Evolutionary conservation across 2,888 invertebrate species (phyloP).

Genomic region (Ochropleura plecta): DNA sequence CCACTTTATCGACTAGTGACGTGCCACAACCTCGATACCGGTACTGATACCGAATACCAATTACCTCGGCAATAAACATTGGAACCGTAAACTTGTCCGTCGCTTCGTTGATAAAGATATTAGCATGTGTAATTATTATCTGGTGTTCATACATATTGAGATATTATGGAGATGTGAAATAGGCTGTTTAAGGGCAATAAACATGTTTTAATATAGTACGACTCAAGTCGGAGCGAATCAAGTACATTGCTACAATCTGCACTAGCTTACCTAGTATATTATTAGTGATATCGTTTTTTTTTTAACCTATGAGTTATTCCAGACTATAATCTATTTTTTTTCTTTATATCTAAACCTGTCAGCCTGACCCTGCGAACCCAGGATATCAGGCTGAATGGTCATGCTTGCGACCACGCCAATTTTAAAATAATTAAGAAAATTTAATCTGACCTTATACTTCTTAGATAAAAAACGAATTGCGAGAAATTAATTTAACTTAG

Average conservation of each 20-base stretch:
- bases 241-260: slow-evolving; percentile 6
- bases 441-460: neutral
- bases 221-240: slow-evolving; percentile 7
- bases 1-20: slow-evolving; percentile 63
- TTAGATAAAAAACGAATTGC: neutral
- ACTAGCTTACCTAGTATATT: neutral
- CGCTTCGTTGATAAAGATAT: slow-evolving; percentile 60
- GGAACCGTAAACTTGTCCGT: slow-evolving; percentile 57
- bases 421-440: too few species aligned
- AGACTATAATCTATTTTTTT: too few species aligned
- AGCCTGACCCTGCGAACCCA: too few species aligned
- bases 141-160: slow-evolving; percentile 51
- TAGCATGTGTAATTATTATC: slow-evolving; percentile 66
- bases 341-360: too few species aligned
- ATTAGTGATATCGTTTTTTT: too few species aligned
- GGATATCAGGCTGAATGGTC: too few species aligned
- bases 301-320: too few species aligned
- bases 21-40: slow-evolving; percentile 53
- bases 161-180: slow-evolving; percentile 48
- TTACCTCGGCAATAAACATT: slow-evolving; percentile 52
- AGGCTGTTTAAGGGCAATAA: slow-evolving; percentile 29
- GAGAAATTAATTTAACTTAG: too few species aligned
- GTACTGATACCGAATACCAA: slow-evolving; percentile 56
- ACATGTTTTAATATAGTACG: slow-evolving; percentile 22
- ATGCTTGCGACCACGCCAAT: too few species aligned